Evolutionary conservation across 1,140 invertebrate species (phyloP).

Genomic region (Maniola jurtina): DNA sequence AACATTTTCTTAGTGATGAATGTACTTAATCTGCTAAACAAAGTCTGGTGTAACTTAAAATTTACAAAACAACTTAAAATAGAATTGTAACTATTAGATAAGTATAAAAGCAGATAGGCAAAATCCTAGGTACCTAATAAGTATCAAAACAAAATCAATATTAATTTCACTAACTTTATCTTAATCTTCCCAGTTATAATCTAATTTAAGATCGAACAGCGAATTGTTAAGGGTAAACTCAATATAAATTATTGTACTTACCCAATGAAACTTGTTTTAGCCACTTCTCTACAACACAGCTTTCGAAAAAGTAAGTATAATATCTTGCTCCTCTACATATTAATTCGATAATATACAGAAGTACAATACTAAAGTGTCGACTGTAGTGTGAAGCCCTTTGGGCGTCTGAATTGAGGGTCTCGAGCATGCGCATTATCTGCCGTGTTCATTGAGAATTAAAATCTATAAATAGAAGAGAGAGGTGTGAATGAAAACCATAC

Average conservation of each 20-base stretch:
- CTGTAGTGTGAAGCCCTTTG: constrained; percentile 29
- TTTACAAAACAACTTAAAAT: not conserved
- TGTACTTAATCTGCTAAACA: constrained; percentile 1
- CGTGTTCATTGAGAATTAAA: constrained; percentile 27
- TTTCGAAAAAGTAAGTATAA: not conserved
- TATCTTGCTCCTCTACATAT: constrained; percentile 8
- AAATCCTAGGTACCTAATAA: too few species aligned
- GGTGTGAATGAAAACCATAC: constrained; percentile 18
- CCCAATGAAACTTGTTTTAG: not conserved
- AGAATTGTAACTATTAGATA: not conserved
- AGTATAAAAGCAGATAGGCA: not conserved
- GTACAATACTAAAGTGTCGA: constrained; percentile 20
- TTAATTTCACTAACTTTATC: not conserved
- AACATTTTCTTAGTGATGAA: constrained; percentile 39
- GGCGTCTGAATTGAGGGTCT: constrained; percentile 7
- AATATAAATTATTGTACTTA: not conserved
- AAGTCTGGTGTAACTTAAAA: not conserved
- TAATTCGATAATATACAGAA: constrained; percentile 16
- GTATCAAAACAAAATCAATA: not conserved
- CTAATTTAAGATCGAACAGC: not conserved
- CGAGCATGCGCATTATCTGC: constrained; percentile 26
- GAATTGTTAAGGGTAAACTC: not conserved
- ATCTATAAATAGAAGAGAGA: constrained; percentile 26
- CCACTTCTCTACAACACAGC: not conserved
- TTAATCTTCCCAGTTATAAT: not conserved